A percentile compares a stretch with the other conserved stretches of the same genome.
Conservation (phyloP, 2,113 vertebrate species). For the Garra rufa region DNA sequence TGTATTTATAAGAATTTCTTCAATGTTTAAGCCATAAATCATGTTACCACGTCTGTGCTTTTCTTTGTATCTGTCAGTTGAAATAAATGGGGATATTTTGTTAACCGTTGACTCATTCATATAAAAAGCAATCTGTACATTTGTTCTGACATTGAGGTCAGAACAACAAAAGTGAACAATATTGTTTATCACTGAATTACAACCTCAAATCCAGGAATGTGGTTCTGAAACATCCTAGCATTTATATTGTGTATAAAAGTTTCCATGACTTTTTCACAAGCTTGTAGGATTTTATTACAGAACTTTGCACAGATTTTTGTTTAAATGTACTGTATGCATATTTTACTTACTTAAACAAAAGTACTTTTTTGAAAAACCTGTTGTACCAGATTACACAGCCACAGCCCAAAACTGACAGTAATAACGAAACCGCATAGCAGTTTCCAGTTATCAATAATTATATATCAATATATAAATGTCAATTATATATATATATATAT, state of each 20-base stretch:
- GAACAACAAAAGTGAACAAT: neutral
- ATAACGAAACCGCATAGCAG: neutral
- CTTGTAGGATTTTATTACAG: neutral
- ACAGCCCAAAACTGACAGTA: neutral
- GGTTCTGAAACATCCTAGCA: neutral
- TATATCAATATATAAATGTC: no score
- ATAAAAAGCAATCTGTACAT: neutral
- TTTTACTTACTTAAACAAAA: neutral
- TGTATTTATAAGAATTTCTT: neutral
- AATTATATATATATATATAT: no score
- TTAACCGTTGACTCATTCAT: neutral
- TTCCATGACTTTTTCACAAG: neutral
- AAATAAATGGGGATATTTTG: conserved; percentile 25
- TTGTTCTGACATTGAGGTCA: neutral
- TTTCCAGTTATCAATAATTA: no score
- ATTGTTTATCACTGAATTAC: neutral
- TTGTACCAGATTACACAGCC: neutral
- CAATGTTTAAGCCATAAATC: conserved; percentile 13
- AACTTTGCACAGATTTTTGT: neutral
- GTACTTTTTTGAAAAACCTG: neutral
- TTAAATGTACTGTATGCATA: neutral
- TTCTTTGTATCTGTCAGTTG: neutral
- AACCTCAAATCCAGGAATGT: neutral
- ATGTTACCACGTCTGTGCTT: neutral
- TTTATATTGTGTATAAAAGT: neutral